Conservation (phyloP, 2,888 invertebrate species). For the Anthrax anthrax region DNA sequence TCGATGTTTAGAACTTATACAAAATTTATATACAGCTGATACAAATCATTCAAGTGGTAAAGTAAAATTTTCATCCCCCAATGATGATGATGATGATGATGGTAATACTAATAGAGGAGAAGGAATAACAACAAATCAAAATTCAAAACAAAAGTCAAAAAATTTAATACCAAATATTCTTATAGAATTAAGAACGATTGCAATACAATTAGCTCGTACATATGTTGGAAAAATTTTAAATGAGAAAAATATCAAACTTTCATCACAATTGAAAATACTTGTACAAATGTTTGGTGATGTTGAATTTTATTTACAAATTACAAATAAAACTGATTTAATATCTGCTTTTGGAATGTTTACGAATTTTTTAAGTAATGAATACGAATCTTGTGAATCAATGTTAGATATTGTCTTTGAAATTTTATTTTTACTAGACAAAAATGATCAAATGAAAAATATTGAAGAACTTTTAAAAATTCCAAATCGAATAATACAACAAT, state of each 20-base stretch:
- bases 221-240: conserved; percentile 42
- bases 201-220: conserved; percentile 23
- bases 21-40: conserved; percentile 22
- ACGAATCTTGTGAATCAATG: conserved; percentile 39
- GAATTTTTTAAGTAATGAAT: conserved; percentile 21
- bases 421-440: conserved; percentile 38
- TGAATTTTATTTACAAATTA: conserved; percentile 37
- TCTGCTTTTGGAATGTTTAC: conserved; percentile 22
- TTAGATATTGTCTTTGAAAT: conserved; percentile 50
- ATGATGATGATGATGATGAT: conserved; percentile 17
- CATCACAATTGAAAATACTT: conserved; percentile 40
- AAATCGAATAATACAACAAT: conserved; percentile 21
- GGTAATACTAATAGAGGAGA: conserved; percentile 4
- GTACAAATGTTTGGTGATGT: conserved; percentile 42
- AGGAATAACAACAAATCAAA: conserved; percentile 10
- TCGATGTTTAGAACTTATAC: conserved; percentile 35
- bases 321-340: conserved; percentile 21
- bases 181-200: conserved; percentile 22
- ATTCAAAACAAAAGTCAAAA: conserved; percentile 6
- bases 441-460: conserved; percentile 41
- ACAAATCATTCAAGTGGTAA: conserved; percentile 27
- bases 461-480: conserved; percentile 37
- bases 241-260: conserved; percentile 34
- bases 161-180: conserved; percentile 7
- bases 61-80: conserved; percentile 38